These are phyloP conservation scores for Syngnathus typhle DNA, from an alignment of 2,113 vertebrate species.

Conservation along the genomic window DNA sequence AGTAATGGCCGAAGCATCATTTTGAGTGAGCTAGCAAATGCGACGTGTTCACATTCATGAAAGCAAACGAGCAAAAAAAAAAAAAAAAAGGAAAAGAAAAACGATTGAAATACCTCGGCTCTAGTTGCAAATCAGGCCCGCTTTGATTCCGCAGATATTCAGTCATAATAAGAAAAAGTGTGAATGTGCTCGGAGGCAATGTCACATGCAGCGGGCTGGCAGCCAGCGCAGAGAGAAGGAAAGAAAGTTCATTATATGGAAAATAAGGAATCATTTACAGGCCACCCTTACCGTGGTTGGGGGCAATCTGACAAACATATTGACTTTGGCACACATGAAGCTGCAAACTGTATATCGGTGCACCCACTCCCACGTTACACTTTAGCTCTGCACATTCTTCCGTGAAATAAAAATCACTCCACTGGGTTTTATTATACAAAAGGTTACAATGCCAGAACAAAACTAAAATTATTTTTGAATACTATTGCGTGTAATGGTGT, in stretches of 20 bases:
- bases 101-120: conserved; percentile 53
- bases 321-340: conserved; percentile 59
- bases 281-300: conserved; percentile 45
- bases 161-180: conserved; percentile 57
- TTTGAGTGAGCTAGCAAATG: conserved; percentile 24
- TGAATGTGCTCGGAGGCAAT: conserved; percentile 58
- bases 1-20: neutral
- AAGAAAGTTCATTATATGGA: conserved; percentile 59
- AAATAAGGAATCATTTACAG: conserved; percentile 64
- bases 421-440: neutral
- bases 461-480: neutral
- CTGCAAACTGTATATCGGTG: conserved; percentile 33
- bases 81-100: neutral
- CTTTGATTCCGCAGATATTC: conserved; percentile 52
- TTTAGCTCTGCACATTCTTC: neutral
- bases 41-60: conserved; percentile 27
- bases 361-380: conserved; percentile 23
- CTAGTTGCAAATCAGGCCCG: conserved; percentile 59
- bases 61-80: conserved; percentile 19
- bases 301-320: conserved; percentile 63
- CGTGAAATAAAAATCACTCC: too few relatives aligned
- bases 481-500: neutral
- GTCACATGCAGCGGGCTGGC: conserved; percentile 40
- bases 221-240: conserved; percentile 32
- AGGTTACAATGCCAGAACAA: neutral